These are phyloP conservation scores for Chaetophractus vellerosus DNA, from an alignment of 2,797 vertebrate species.

Conservation along the genomic window DNA sequence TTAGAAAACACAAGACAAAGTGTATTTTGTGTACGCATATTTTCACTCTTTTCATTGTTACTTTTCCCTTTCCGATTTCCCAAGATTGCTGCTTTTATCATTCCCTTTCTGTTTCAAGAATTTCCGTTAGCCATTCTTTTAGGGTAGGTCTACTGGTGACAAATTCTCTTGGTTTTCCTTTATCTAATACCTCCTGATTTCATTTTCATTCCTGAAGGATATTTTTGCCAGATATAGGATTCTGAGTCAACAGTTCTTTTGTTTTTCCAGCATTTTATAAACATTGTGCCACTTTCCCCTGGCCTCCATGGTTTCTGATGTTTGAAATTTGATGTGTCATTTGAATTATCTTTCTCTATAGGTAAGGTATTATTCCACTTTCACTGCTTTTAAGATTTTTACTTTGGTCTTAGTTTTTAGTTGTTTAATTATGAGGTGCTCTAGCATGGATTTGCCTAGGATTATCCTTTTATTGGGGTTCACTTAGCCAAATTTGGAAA, in stretches of 20 bases:
- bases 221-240: not conserved
- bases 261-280: not conserved
- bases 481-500: not conserved
- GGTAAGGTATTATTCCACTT: not conserved
- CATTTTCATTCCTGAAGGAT: not conserved
- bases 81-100: not conserved
- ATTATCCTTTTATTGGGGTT: not conserved
- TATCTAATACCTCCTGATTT: not conserved
- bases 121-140: not conserved
- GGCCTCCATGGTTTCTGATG: not conserved
- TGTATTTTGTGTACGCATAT: not conserved
- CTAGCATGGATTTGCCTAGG: not conserved
- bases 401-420: not conserved
- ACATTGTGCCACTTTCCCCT: not conserved
- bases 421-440: not conserved
- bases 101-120: not conserved
- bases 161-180: constrained; percentile 14
- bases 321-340: not conserved
- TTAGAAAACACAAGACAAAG: not conserved
- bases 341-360: not conserved
- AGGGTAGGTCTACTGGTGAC: not conserved
- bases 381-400: not conserved
- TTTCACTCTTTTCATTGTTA: not conserved
- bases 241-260: not conserved
- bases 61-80: not conserved